phyloP scores from a whole-genome alignment of 2,113 vertebrate species.

The Sinocyclocheilus rhinocerous region DNA sequence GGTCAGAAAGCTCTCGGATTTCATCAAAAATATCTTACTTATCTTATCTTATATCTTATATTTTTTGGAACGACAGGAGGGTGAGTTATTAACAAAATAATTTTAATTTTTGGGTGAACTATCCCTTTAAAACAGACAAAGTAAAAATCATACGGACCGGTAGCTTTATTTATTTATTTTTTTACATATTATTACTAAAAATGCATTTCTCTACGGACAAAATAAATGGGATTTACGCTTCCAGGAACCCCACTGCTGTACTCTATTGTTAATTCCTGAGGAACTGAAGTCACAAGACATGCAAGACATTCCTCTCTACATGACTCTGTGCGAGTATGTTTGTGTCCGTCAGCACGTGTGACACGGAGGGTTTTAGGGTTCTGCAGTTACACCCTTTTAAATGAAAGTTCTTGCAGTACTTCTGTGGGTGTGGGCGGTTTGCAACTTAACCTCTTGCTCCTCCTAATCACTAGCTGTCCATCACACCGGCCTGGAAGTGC shows the following conservation, averaged over 20 bases:
- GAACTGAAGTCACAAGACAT: background rate
- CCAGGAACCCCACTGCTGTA: background rate
- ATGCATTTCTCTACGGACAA: background rate
- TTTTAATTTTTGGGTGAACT: too few relatives aligned
- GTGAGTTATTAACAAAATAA: too few relatives aligned
- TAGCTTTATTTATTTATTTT: background rate
- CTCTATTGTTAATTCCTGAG: background rate
- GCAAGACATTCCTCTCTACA: background rate
- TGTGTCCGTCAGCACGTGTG: background rate
- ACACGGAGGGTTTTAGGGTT: background rate
- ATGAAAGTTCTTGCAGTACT: conserved; percentile 11
- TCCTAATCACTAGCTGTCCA: conserved; percentile 52
- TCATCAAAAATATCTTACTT: too few relatives aligned
- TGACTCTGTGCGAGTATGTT: background rate
- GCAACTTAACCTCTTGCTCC: conserved; percentile 52
- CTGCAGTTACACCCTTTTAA: background rate
- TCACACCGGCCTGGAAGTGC: conserved; percentile 44
- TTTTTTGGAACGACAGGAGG: too few relatives aligned
- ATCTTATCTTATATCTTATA: too few relatives aligned
- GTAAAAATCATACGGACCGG: background rate
- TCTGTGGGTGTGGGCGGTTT: conserved; percentile 41
- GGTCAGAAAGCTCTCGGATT: too few relatives aligned
- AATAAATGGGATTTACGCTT: background rate
- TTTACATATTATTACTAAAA: background rate
- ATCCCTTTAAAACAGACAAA: background rate